phyloP scores from a whole-genome alignment of 2,888 invertebrate genomes.

The Oxystoma pomonae region DNA sequence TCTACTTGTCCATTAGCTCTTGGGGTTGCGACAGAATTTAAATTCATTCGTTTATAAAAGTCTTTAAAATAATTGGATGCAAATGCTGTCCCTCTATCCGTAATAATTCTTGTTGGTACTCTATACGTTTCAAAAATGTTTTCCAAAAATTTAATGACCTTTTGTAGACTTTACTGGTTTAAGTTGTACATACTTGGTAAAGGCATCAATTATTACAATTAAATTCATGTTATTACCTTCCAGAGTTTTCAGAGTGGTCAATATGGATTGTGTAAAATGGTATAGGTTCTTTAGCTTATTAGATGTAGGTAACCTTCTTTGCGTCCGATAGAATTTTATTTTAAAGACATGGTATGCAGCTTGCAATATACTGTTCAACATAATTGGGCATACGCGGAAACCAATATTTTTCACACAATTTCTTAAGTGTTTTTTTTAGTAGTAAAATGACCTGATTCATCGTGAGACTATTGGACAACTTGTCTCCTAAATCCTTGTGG shows the following conservation, averaged over 20 bases:
- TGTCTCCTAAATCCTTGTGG: not conserved
- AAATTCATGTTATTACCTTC: constrained; percentile 18
- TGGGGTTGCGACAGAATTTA: not conserved
- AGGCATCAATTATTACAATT: not conserved
- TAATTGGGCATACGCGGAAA: constrained; percentile 3
- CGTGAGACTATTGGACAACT: not conserved
- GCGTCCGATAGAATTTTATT: no score
- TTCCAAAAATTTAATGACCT: not conserved
- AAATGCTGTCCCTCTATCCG: not conserved
- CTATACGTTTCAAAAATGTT: not conserved
- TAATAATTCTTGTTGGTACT: not conserved
- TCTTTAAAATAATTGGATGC: not conserved
- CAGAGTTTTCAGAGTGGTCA: constrained; percentile 2
- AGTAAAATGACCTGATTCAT: constrained; percentile 5
- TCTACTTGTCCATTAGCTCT: not conserved
- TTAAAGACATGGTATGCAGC: no score
- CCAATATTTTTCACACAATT: not conserved
- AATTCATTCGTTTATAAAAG: not conserved
- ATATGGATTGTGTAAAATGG: constrained; percentile 27
- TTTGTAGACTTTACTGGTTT: not conserved
- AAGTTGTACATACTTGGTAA: not conserved
- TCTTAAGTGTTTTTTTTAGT: not conserved
- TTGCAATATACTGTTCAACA: constrained; percentile 30
- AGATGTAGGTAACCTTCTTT: constrained; percentile 25
- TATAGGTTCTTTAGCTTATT: constrained; percentile 18